Percentiles rank a stretch among this genome's conserved stretches.
Evolutionary conservation across 1,140 invertebrate species (phyloP).

Genomic region (Battus philenor): DNA sequence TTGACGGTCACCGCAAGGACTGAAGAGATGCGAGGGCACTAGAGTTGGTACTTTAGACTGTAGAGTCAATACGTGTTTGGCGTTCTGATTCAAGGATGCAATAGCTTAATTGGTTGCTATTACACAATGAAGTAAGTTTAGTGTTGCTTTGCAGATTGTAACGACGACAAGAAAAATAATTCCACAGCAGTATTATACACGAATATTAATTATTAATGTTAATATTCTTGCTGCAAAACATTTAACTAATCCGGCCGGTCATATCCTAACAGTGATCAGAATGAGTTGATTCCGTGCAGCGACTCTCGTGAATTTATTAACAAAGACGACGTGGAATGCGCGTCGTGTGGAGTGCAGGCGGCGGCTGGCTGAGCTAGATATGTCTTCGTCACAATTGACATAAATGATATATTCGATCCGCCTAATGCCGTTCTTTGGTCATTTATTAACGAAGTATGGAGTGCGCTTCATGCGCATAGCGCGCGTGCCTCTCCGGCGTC

Average conservation of each 20-base stretch:
- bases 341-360: constrained; percentile 58
- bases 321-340: constrained; percentile 52
- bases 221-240: too few species aligned
- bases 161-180: too few species aligned
- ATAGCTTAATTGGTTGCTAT: not conserved
- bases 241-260: not conserved
- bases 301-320: constrained; percentile 45
- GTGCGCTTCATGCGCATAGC: constrained; percentile 53
- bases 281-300: constrained; percentile 34
- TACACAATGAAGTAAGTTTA: not conserved
- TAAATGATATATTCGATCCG: constrained; percentile 74
- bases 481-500: constrained; percentile 58
- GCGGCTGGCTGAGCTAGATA: constrained; percentile 56
- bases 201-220: too few species aligned
- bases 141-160: not conserved
- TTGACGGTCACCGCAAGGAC: too few species aligned
- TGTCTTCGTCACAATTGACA: constrained; percentile 76
- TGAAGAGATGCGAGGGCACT: too few species aligned
- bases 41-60: too few species aligned
- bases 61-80: too few species aligned
- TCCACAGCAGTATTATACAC: too few species aligned
- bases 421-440: constrained; percentile 65
- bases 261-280: constrained; percentile 3
- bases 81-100: too few species aligned
- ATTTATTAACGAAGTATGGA: constrained; percentile 66